These are phyloP conservation scores for Dynastes maya DNA, from an alignment of 2,888 invertebrate species.

Conservation along the genomic window DNA sequence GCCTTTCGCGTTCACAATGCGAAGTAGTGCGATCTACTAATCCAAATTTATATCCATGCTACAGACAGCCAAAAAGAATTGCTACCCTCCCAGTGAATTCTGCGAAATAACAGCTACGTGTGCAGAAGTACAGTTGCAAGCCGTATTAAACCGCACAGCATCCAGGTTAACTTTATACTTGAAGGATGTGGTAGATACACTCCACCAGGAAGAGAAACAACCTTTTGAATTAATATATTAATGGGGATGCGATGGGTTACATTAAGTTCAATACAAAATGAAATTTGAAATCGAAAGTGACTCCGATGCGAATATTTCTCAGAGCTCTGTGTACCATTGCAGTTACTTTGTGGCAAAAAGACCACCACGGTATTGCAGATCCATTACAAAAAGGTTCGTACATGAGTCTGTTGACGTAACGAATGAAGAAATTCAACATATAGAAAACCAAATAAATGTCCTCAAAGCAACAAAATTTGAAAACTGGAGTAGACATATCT, in stretches of 20 bases:
- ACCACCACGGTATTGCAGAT: constrained; percentile 14
- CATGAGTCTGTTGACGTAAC: too few relatives aligned
- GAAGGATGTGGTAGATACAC: constrained; percentile 16
- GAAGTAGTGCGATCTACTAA: too few relatives aligned
- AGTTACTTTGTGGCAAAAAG: neutral
- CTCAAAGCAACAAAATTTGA: too few relatives aligned
- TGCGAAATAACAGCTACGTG: constrained; percentile 53
- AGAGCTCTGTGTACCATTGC: constrained; percentile 34
- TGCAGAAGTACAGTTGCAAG: constrained; percentile 56
- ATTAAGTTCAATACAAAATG: too few relatives aligned
- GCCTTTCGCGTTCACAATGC: too few relatives aligned
- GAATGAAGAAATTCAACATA: too few relatives aligned
- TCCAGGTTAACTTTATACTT: constrained; percentile 15
- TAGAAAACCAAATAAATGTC: too few relatives aligned
- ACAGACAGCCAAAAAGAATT: constrained; percentile 54
- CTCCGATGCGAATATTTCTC: constrained; percentile 36
- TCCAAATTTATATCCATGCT: constrained; percentile 50
- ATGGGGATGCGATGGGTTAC: constrained; percentile 52
- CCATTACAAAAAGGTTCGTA: too few relatives aligned
- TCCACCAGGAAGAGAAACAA: constrained; percentile 44
- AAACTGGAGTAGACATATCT: too few relatives aligned
- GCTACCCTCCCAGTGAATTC: constrained; percentile 52
- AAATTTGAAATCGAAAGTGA: neutral
- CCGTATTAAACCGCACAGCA: constrained; percentile 45
- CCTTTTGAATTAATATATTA: constrained; percentile 51